Percentiles rank a stretch among this genome's conserved stretches.
These are phyloP conservation scores for Yasuhikotakia modesta DNA, from an alignment of 2,797 vertebrate species.

Conservation along the genomic window DNA sequence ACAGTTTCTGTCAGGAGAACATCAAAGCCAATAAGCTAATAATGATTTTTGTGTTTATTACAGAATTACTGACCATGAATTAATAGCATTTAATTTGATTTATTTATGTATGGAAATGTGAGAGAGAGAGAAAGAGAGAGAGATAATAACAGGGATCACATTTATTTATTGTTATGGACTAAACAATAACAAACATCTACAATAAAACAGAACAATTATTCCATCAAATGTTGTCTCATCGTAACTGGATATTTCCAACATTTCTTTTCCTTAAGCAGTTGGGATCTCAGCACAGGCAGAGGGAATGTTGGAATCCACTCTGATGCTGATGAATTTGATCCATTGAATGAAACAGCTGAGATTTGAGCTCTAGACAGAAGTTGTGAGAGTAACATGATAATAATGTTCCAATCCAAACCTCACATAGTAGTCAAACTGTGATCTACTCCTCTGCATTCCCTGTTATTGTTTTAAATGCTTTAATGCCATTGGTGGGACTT, in stretches of 20 bases:
- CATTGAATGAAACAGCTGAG: constrained; percentile 13
- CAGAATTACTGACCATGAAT: not conserved
- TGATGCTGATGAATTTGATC: constrained; percentile 56
- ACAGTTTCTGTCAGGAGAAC: not conserved
- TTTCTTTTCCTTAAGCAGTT: not conserved
- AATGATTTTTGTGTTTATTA: not conserved
- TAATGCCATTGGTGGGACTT: constrained; percentile 59
- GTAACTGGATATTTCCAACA: not conserved
- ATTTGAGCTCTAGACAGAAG: not conserved
- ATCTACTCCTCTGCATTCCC: not conserved
- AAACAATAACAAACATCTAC: too few species aligned
- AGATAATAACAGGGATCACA: too few species aligned
- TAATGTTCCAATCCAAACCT: not conserved
- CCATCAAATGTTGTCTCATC: too few species aligned
- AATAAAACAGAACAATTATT: too few species aligned
- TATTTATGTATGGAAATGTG: not conserved
- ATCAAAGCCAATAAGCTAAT: not conserved
- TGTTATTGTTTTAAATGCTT: not conserved
- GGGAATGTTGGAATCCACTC: not conserved
- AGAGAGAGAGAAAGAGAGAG: too few species aligned
- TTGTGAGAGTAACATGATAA: not conserved
- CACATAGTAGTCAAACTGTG: not conserved
- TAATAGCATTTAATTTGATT: too few species aligned
- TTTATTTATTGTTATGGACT: too few species aligned
- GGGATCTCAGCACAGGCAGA: not conserved